These are phyloP conservation scores for Podarcis cretensis DNA, from an alignment of 2,113 vertebrate genomes.

Conservation along the genomic window DNA sequence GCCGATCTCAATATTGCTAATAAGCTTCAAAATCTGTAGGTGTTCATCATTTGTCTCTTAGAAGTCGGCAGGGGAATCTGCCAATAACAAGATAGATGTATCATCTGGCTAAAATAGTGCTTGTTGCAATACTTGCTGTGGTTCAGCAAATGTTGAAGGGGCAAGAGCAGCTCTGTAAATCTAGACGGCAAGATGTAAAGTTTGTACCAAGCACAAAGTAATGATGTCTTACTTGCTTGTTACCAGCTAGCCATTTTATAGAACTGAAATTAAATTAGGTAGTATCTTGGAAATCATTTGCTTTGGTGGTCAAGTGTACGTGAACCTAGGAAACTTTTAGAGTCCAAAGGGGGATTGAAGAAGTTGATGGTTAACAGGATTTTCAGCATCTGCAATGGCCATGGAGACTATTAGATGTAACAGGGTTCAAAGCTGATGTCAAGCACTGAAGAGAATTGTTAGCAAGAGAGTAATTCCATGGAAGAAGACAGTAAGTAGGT, in stretches of 20 bases:
- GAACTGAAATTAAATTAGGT: constrained; percentile 5
- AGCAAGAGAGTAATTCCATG: neutral
- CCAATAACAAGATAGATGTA: neutral
- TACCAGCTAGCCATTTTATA: constrained; percentile 14
- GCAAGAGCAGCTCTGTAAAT: constrained; percentile 5
- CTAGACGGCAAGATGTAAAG: neutral
- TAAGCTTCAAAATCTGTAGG: neutral
- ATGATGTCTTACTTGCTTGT: constrained; percentile 7
- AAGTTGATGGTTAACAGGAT: constrained; percentile 1
- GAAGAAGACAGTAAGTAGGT: neutral
- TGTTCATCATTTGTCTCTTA: neutral
- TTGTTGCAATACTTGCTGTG: neutral
- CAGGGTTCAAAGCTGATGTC: neutral
- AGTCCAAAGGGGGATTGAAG: neutral
- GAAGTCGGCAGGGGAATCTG: neutral
- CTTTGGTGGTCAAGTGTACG: neutral
- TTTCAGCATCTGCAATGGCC: neutral
- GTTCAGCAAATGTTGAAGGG: neutral
- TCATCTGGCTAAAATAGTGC: neutral
- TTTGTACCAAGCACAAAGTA: neutral
- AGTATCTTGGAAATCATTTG: neutral
- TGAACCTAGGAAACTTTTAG: neutral
- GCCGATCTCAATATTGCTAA: neutral
- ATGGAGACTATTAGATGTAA: neutral
- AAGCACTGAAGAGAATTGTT: constrained; percentile 1